Evolutionary conservation across 2,797 vertebrate genomes (phyloP), one percentile per base, ranked within the genome.

Genomic region (Eremophila alpestris): DNA sequence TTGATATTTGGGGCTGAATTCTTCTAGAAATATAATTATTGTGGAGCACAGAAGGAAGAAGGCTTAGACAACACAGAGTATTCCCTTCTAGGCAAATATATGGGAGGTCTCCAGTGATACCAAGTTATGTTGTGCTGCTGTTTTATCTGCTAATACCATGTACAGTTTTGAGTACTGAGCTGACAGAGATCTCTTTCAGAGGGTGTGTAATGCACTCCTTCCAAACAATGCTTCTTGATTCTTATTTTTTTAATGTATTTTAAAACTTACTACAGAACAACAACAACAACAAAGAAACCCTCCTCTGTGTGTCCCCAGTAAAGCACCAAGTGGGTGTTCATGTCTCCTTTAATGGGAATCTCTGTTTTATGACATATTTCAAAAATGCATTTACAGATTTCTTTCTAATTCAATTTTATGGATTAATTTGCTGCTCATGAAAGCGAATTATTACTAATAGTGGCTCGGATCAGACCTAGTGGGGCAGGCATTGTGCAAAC

Each of bases 281-380:
- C 51, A 87, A 40, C n/a, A 83, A 32, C 51, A 85, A 82, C 45
- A 91, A 94, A 86, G 80, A 67, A 91, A 46, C 23, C 3, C 9
- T 90, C 91, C 85, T 95, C 52, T 7, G 2, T 43, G 70, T 45
- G 64, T 93, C 52, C 83, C 64, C 80, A 74, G 79, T 71, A 83
- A 90, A 89, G 83, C 84, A 75, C 63, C 3, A 1, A 62, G 54
- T 34, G 67, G 34, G 60, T 92, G 88, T 91, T 96, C 88, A 54
- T 86, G 85, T 77, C 63, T 79, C 75, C 55, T 85, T 92, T 87
- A 94, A 75, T 26, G 45, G 83, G 18, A 13, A 60, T 86, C 95
- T 95, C 46, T 87, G 59, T 91, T 96, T 91, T 85, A 94, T 92
- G 89, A 71, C 38, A 13, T 88, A 87, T 96, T 96, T 97, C 79